Evolutionary conservation across 2,888 invertebrate genomes (phyloP).

Genomic region (Eurytoma adleriae): DNA sequence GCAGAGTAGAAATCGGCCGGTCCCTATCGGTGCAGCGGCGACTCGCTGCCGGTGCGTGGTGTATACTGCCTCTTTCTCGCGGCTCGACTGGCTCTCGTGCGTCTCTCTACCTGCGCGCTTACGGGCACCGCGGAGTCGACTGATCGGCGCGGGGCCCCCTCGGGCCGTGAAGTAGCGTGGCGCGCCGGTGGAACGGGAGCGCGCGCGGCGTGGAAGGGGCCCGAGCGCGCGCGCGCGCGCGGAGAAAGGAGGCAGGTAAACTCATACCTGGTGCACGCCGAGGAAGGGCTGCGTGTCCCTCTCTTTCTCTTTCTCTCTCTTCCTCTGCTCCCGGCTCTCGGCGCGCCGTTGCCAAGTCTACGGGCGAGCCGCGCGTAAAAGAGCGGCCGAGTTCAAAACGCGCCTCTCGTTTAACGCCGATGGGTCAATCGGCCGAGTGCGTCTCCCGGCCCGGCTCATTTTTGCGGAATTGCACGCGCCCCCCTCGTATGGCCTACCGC

Average conservation of each 20-base stretch:
- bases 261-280: slow-evolving; percentile 5
- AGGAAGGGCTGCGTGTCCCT: background rate
- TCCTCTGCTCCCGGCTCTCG: slow-evolving; percentile 33
- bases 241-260: slow-evolving; percentile 1
- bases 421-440: slow-evolving; percentile 29
- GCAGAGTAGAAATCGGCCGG: slow-evolving; percentile 62
- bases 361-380: slow-evolving; percentile 27
- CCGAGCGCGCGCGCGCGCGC: slow-evolving; percentile 2
- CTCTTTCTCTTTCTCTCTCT: slow-evolving; percentile 3
- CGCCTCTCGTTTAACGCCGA: slow-evolving; percentile 3
- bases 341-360: slow-evolving; percentile 67
- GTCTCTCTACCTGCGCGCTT: slow-evolving; percentile 50
- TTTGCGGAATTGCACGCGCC: background rate
- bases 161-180: slow-evolving; percentile 58
- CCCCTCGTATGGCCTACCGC: background rate
- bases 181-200: slow-evolving; percentile 48
- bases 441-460: background rate
- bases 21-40: background rate
- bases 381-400: background rate
- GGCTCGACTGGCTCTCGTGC: too few species aligned
- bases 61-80: background rate
- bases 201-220: slow-evolving; percentile 52
- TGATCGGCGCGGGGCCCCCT: slow-evolving; percentile 64
- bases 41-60: slow-evolving; percentile 8
- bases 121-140: slow-evolving; percentile 66